Evolutionary conservation across 2,113 vertebrate genomes (phyloP), one percentile per base, ranked within the genome.

Genomic region (Pelecanus crispus): DNA sequence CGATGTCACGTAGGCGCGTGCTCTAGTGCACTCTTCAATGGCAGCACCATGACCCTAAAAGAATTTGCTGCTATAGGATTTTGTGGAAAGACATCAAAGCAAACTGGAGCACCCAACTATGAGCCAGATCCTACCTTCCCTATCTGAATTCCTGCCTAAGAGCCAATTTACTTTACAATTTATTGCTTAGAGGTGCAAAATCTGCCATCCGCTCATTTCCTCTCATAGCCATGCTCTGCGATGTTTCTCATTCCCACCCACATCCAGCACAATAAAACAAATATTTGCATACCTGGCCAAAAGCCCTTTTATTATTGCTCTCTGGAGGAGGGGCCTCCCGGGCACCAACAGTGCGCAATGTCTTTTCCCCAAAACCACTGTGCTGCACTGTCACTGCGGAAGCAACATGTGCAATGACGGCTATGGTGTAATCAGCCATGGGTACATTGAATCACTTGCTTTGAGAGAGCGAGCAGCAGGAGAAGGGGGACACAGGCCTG

Each of bases 371-470:
- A 9, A 50, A 83, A 4, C 20, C 11, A 0, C n/a, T 6, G 36
- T 4, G 34, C 65, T 32, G 29, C 10, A 0, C 52, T 15, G 12
- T 7, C 0, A 2, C 47, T 62, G 61, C 1, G 8, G 13, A 17
- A 47, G 50, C 31, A 25, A 15, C 1, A 0, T 1, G 3, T 32
- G 47, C 4, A 2, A 2, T 1, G 34, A 4, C 5, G 26, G 49
- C 52, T 47, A 12, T 3, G 50, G 49, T 29, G 56, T 26, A 3
- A 44, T 4, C 11, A 1, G 36, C 49, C 4, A 4, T 13, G 52
- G 68, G 22, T 17, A 9, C 7, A 0, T 5, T 0, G 10, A 20
- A 42, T 5, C 7, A 1, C 29, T n/a, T 1, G 1, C 28, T 68
- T 24, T 3, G 45, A 21, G 52, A 25, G 29, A 0, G 0, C 59